These are phyloP conservation scores for Luperina nickerlii DNA, from an alignment of 2,888 invertebrate species.

Conservation along the genomic window DNA sequence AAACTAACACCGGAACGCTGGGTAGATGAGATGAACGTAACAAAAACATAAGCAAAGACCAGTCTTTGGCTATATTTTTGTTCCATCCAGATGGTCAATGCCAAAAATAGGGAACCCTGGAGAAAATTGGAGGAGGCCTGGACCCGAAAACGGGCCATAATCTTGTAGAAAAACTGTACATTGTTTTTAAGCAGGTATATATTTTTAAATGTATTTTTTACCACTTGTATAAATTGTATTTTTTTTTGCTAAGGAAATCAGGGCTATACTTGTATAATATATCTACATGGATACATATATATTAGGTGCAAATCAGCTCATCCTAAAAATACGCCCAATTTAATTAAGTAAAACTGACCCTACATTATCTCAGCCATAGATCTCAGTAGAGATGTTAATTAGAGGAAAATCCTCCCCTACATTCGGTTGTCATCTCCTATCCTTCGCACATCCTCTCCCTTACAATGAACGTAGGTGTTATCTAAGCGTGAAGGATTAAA, in stretches of 20 bases:
- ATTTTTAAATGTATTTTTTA: no score
- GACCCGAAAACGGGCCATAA: neutral
- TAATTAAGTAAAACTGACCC: constrained; percentile 42
- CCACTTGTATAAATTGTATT: no score
- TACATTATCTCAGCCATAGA: constrained; percentile 14
- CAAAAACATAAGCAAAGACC: neutral
- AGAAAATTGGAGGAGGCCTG: neutral
- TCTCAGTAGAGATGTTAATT: constrained; percentile 27
- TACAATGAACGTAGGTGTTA: constrained; percentile 64
- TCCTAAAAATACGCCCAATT: neutral
- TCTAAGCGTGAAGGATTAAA: constrained; percentile 80
- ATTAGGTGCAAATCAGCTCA: neutral
- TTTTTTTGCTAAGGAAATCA: no score
- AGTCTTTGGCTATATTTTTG: no score
- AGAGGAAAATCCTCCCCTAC: constrained; percentile 14
- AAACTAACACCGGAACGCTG: neutral
- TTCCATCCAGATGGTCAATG: neutral
- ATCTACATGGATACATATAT: no score
- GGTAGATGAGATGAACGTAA: neutral
- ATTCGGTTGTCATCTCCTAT: constrained; percentile 46
- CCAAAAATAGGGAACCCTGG: neutral
- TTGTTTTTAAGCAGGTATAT: no score
- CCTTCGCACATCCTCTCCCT: constrained; percentile 62
- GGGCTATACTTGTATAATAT: neutral
- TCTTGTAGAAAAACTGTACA: neutral